phyloP scores from a whole-genome alignment of 2,113 vertebrate genomes.

The Lagopus leucura region DNA sequence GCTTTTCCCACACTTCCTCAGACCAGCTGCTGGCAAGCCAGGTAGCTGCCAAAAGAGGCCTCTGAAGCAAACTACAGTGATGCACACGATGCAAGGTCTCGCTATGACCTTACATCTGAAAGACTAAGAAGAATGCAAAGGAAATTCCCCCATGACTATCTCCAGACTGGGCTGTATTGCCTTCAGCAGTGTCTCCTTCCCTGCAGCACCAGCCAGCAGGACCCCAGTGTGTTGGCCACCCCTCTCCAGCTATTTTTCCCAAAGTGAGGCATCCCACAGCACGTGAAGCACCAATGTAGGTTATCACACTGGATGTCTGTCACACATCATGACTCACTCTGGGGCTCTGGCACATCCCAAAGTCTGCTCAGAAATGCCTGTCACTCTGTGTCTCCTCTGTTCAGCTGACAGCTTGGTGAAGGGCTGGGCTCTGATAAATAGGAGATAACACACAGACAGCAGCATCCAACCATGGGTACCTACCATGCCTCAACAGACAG shows the following conservation, averaged over 20 bases:
- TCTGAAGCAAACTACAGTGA: fast-evolving
- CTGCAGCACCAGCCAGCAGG: neutral
- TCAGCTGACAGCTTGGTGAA: neutral
- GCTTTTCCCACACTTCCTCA: neutral
- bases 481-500: neutral
- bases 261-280: neutral
- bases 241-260: neutral
- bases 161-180: neutral
- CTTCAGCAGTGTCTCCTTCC: neutral
- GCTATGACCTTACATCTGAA: neutral
- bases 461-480: neutral
- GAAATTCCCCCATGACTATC: neutral
- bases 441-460: neutral
- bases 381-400: conserved; percentile 18
- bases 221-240: fast-evolving
- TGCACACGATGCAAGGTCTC: neutral
- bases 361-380: conserved; percentile 23
- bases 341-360: neutral
- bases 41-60: neutral
- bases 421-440: neutral
- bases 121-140: neutral
- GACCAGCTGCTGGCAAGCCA: neutral
- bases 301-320: neutral
- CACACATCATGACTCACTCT: conserved; percentile 17
- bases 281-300: neutral